A percentile compares a stretch with the other conserved stretches of the same genome.
These are phyloP conservation scores for Papilio xuthus DNA, from an alignment of 1,140 invertebrate species.

Conservation along the genomic window DNA sequence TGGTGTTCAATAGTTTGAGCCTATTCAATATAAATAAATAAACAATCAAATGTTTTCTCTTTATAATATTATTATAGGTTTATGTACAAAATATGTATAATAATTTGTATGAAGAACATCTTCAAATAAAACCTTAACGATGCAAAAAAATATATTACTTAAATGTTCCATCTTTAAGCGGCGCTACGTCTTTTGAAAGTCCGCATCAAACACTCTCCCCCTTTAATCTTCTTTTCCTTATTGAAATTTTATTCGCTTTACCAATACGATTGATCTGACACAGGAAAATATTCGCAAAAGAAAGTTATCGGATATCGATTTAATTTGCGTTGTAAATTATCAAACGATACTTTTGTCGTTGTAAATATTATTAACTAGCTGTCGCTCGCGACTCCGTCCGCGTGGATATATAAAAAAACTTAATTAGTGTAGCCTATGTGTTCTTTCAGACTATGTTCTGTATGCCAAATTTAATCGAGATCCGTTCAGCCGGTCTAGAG, in stretches of 20 bases:
- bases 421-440: too few relatives aligned
- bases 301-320: neutral
- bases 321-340: neutral
- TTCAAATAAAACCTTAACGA: neutral
- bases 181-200: neutral
- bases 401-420: too few relatives aligned
- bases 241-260: conserved; percentile 24
- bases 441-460: too few relatives aligned
- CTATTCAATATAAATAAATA: neutral
- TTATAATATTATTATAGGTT: too few relatives aligned
- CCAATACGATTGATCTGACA: conserved; percentile 14
- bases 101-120: neutral
- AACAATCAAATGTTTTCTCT: neutral
- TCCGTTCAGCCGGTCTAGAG: too few relatives aligned
- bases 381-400: too few relatives aligned
- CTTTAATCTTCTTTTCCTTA: conserved; percentile 23
- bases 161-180: neutral
- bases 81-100: too few relatives aligned
- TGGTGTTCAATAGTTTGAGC: too few relatives aligned
- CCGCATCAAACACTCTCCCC: neutral
- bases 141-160: neutral
- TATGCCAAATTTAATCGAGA: too few relatives aligned
- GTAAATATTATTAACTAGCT: neutral
- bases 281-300: neutral
- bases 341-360: neutral